Evolutionary conservation across 2,113 vertebrate genomes (phyloP), one percentile per base, ranked within the genome.

Genomic region (Semicossyphus pulcher): DNA sequence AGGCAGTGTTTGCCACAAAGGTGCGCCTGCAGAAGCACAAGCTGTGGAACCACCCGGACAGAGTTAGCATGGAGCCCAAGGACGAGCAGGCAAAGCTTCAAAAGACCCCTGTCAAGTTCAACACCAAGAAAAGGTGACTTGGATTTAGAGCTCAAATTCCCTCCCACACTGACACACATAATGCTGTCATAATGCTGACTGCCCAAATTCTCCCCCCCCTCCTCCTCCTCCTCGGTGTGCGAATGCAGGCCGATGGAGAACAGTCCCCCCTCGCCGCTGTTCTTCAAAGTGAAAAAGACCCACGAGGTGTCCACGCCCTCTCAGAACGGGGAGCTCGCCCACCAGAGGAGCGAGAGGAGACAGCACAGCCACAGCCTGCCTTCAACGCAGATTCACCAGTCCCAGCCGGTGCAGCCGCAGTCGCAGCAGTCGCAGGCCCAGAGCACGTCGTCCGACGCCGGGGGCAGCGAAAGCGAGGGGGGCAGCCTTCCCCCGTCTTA

Each of bases 21-120:
- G 95, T 96, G 12, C 97, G 97, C 81, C 93, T 99, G 86, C 95
- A 98, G 85, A 99, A 99, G 85, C 97, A 99, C 88, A 95, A 95
- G 52, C 91, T 95, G 60, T 98, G 97, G 97, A 99, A 97, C 86
- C 97, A 99, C 77, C 92, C 96, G 63, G 96, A 98, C 59, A 89
- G 92, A 34, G 93, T 93, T 53, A 81, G 57, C 45, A 72, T 85
- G 74, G 93, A 93, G 69, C 67, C 86, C 78, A 92, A 89, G 83
- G 81, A 88, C 0, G 93, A 89, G 65, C 83, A 95, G 79, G 86
- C 91, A 69, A 96, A 93, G 92, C 86, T 91, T 49, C 93, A 93
- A 39, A 96, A 96, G 78, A 78, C 86, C 20, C 48, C 91, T 1
- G 90, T 94, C 86, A 96, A 95, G 84, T 92, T 87, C 85, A 91